Evolutionary conservation across 1,140 invertebrate species (phyloP), one percentile per base, ranked within the genome.

Genomic region (Drosophila santomea): DNA sequence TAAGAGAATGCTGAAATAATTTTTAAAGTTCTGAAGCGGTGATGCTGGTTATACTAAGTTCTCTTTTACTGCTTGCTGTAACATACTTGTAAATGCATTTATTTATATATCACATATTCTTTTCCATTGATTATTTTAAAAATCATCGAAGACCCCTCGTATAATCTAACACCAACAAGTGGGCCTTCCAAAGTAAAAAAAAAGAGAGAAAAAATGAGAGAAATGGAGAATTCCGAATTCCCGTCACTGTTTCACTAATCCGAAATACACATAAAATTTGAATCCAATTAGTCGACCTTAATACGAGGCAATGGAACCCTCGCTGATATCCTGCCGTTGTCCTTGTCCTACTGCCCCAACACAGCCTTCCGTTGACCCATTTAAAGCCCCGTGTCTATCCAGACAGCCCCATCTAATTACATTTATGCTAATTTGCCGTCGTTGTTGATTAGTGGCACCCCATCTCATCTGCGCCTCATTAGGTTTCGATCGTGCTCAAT

Each of bases 361-460:
- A 47, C 6, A 60, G 71, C 36, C 51, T 35, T 74, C 50, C 73
- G 60, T 75, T 69, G 38, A 35, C 17, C 39, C 25, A 41, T 41
- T 35, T 15, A 17, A 4, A 17, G 48, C 48, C 47, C 32, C 28
- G 14, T 44, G 45, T 52, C 36, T 54, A 8, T 23, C 45, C 32
- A 66, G 56, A 17, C 43, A 55, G 50, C 64, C 44, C 39, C 55
- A 60, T 75, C 75, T 75, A 63, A 59, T 72, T 69, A 64, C 78
- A 83, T 74, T 48, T 79, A 82, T 83, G 74, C 59, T 83, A 82
- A 82, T 78, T 38, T 17, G 14, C 50, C 28, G 56, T 73, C 67
- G 55, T 45, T 52, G 55, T 52, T 72, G 47, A 54, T 72, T 72
- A 69, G 51, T 71, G 50, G 45, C 39, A 35, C 38, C 36, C n/a